A percentile compares a stretch with the other conserved stretches of the same genome.
Evolutionary conservation across 2,888 invertebrate species (phyloP).

Genomic region (Romanomermis culicivorax): DNA sequence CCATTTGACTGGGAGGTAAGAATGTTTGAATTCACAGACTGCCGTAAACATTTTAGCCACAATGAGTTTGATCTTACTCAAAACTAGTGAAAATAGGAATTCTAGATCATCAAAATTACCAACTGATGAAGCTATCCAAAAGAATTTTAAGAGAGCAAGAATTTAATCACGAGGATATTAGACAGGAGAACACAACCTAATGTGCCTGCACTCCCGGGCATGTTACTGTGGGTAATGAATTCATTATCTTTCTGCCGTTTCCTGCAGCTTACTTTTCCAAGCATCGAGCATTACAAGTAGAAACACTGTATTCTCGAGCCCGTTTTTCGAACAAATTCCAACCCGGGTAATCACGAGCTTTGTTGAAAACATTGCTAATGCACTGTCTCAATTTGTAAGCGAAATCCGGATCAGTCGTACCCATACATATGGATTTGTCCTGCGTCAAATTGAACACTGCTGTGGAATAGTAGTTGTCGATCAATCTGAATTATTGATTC

Average conservation of each 20-base stretch:
- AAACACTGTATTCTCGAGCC: not conserved
- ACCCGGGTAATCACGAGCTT: not conserved
- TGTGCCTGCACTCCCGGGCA: too few relatives aligned
- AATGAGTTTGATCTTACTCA: too few relatives aligned
- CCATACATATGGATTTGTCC: not conserved
- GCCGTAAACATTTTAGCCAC: too few relatives aligned
- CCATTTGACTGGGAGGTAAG: too few relatives aligned
- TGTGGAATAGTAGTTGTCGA: not conserved
- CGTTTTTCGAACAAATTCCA: not conserved
- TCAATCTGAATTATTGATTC: not conserved
- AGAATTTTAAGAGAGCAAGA: too few relatives aligned
- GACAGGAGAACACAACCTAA: too few relatives aligned
- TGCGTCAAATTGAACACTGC: not conserved
- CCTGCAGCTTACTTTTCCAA: not conserved
- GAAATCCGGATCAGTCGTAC: not conserved
- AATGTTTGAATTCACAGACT: too few relatives aligned
- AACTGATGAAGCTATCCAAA: too few relatives aligned
- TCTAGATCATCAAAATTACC: too few relatives aligned
- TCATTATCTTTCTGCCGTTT: not conserved
- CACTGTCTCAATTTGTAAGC: not conserved
- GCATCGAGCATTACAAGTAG: not conserved
- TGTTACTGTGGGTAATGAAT: too few relatives aligned
- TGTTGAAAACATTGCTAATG: not conserved
- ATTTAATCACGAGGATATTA: too few relatives aligned
- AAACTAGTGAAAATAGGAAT: too few relatives aligned